Conservation (phyloP, 2,113 vertebrate genomes). For the Pelobates fuscus region DNA sequence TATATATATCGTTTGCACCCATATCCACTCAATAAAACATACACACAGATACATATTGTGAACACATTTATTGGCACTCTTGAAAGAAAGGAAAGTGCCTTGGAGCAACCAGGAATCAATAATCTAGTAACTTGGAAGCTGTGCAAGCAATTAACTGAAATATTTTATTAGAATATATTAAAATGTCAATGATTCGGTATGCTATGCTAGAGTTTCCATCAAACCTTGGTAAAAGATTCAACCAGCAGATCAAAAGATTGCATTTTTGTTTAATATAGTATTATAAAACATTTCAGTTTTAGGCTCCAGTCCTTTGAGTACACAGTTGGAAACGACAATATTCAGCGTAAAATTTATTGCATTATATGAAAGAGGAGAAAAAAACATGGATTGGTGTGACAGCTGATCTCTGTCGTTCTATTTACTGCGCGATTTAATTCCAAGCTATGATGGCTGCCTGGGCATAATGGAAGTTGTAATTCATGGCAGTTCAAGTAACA, state of each 20-base stretch:
- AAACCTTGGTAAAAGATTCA: background rate
- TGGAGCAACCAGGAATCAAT: background rate
- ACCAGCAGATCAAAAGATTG: background rate
- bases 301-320: background rate
- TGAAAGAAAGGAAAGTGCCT: background rate
- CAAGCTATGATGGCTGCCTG: no score
- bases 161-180: background rate
- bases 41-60: background rate
- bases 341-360: no score
- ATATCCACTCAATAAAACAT: no score
- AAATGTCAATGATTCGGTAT: background rate
- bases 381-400: no score
- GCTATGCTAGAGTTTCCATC: background rate
- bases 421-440: no score
- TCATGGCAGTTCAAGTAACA: no score
- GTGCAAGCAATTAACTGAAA: constrained; percentile 1
- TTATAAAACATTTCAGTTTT: background rate
- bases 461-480: no score
- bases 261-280: background rate
- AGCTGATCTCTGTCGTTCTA: no score
- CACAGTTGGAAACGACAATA: background rate
- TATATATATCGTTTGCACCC: no score
- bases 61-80: background rate
- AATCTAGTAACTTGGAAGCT: background rate
- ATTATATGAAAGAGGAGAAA: no score